Percentiles rank a stretch among this genome's conserved stretches.
Conservation (phyloP, 1,140 invertebrate genomes). For the Drosophila nannoptera region DNA sequence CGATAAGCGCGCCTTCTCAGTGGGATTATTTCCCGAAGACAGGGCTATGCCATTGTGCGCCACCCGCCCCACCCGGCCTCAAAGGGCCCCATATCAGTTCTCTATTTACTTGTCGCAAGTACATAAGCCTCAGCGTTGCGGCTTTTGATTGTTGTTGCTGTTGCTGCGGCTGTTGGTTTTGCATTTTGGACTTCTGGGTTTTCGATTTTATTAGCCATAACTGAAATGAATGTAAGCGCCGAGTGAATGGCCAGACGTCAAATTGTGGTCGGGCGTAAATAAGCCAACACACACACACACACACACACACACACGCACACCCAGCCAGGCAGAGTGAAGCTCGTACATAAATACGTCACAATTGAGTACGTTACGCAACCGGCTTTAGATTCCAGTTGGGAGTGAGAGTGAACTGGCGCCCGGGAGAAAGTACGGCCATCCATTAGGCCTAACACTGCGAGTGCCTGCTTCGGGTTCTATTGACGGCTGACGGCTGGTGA, state of each 20-base stretch:
- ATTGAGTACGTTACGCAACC: constrained; percentile 56
- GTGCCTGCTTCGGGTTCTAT: constrained; percentile 17
- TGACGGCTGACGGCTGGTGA: no score
- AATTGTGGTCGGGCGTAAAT: constrained; percentile 27
- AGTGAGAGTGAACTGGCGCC: constrained; percentile 12
- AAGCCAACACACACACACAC: constrained; percentile 14
- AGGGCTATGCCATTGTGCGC: constrained; percentile 49
- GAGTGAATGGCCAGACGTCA: constrained; percentile 68
- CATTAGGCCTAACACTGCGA: neutral
- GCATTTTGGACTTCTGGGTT: constrained; percentile 62
- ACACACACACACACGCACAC: no score
- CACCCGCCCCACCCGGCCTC: constrained; percentile 1
- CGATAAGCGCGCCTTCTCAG: neutral
- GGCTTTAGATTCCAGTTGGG: constrained; percentile 53
- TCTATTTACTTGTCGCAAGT: neutral
- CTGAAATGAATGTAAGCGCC: constrained; percentile 43
- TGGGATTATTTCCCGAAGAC: constrained; percentile 40
- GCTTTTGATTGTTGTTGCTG: no score
- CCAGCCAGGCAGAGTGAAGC: constrained; percentile 28
- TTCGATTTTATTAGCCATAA: constrained; percentile 36
- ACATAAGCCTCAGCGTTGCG: neutral
- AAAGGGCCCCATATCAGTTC: neutral
- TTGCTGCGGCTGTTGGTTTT: constrained; percentile 3
- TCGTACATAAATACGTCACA: constrained; percentile 30
- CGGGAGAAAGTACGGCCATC: constrained; percentile 53